Evolutionary conservation across 92 coral and sea anemone species (phyloP).

Genomic region (Zoanthus gigantus): DNA sequence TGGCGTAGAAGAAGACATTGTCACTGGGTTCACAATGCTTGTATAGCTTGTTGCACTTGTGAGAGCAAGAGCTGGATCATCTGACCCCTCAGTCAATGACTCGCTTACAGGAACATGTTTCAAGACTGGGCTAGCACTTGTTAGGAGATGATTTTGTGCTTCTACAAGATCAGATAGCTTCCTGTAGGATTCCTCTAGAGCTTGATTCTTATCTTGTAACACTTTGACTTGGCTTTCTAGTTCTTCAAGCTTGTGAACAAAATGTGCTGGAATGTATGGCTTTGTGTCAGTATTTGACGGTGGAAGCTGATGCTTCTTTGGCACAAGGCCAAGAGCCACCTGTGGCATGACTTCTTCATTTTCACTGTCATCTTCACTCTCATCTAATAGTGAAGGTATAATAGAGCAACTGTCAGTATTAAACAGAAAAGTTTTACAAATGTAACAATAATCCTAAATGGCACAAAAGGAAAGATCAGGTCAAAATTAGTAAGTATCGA

Average conservation of each 20-base stretch:
- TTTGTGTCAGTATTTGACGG: constrained; percentile 49
- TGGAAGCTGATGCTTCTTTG: constrained; percentile 65
- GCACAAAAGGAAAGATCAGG: too few species aligned
- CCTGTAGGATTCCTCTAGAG: constrained; percentile 90
- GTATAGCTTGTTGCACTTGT: background rate
- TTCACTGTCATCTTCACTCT: constrained; percentile 64
- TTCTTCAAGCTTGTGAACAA: constrained; percentile 77
- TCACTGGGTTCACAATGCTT: constrained; percentile 7
- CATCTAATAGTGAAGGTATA: background rate
- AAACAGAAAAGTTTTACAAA: too few species aligned
- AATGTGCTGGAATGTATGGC: constrained; percentile 62
- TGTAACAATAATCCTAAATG: too few species aligned
- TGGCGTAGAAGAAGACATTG: constrained; percentile 37
- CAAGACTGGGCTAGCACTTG: constrained; percentile 85
- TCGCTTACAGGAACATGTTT: constrained; percentile 67
- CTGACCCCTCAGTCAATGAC: constrained; percentile 11
- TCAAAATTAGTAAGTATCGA: too few species aligned
- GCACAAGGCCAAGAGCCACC: constrained; percentile 84
- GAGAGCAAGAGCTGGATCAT: background rate
- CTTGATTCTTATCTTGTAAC: constrained; percentile 88
- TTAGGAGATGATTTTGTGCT: constrained; percentile 94
- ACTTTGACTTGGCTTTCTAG: constrained; percentile 81
- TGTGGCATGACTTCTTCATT: constrained; percentile 77
- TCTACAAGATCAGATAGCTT: constrained; percentile 93
- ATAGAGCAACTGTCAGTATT: background rate